Percentiles rank a stretch among this genome's conserved stretches.
phyloP scores from a whole-genome alignment of 2,888 invertebrate genomes.

The Sinotaia quadrata region DNA sequence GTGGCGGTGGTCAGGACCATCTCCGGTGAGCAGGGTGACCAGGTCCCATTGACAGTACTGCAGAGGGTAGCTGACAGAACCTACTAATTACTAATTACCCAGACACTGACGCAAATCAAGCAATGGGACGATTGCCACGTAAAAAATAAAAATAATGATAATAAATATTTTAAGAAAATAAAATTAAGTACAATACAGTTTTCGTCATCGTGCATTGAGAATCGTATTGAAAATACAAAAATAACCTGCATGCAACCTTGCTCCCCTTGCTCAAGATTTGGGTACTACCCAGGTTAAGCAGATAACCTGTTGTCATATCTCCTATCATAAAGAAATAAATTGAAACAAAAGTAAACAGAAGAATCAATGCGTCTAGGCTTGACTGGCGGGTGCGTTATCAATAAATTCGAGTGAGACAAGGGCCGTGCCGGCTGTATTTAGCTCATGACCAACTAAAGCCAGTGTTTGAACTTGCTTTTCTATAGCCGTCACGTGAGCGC shows the following conservation, averaged over 20 bases:
- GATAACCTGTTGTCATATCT: conserved; percentile 36
- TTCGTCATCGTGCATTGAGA: background rate
- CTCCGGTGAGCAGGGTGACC: background rate
- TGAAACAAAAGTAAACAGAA: conserved; percentile 36
- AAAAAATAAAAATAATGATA: too few relatives aligned
- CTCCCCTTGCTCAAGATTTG: too few relatives aligned
- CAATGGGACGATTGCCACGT: too few relatives aligned
- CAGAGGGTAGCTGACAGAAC: too few relatives aligned
- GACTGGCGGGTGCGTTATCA: background rate
- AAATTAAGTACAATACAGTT: too few relatives aligned
- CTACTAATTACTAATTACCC: too few relatives aligned
- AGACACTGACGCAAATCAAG: too few relatives aligned
- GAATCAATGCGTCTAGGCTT: conserved; percentile 6
- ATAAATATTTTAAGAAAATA: too few relatives aligned
- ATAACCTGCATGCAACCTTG: background rate
- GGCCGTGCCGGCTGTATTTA: background rate
- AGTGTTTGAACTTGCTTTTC: conserved; percentile 7
- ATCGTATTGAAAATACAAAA: background rate
- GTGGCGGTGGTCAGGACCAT: background rate
- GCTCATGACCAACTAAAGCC: background rate
- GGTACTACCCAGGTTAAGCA: too few relatives aligned
- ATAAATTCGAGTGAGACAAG: background rate
- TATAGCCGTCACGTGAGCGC: too few relatives aligned
- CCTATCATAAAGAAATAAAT: conserved; percentile 46
- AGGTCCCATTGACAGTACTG: too few relatives aligned